These are phyloP conservation scores for Tinea semifulvella DNA, from an alignment of 2,888 invertebrate species.

Conservation along the genomic window DNA sequence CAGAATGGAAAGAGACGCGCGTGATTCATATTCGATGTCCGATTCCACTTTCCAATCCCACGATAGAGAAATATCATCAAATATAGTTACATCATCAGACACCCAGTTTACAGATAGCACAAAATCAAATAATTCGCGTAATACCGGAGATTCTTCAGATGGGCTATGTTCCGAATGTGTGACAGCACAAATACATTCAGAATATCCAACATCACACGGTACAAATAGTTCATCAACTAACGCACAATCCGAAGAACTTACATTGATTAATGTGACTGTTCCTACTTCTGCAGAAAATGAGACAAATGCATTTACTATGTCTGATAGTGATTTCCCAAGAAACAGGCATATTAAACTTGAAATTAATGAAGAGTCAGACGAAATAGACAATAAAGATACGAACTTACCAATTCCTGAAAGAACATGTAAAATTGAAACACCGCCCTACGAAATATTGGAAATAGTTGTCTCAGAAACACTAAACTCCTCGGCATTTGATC, in stretches of 20 bases:
- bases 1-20: conserved; percentile 11
- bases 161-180: neutral
- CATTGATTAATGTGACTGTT: conserved; percentile 33
- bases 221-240: neutral
- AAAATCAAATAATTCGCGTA: conserved; percentile 6
- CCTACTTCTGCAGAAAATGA: conserved; percentile 30
- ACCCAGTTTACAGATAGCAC: conserved; percentile 11
- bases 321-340: conserved; percentile 14
- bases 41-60: conserved; percentile 28
- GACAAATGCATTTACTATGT: neutral
- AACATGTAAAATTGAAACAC: conserved; percentile 18
- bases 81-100: conserved; percentile 5
- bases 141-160: conserved; percentile 8
- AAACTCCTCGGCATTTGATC: conserved; percentile 21
- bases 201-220: neutral
- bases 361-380: conserved; percentile 28
- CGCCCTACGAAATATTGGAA: conserved; percentile 47
- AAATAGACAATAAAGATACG: conserved; percentile 29
- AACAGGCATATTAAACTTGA: conserved; percentile 29
- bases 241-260: conserved; percentile 24
- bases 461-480: conserved; percentile 53
- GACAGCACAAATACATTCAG: conserved; percentile 4
- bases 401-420: conserved; percentile 22
- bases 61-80: conserved; percentile 6
- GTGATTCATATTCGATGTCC: conserved; percentile 17